A percentile compares a stretch with the other conserved stretches of the same genome.
phyloP scores from a whole-genome alignment of 2,113 vertebrate genomes.

The Neomonachus schauinslandi region DNA sequence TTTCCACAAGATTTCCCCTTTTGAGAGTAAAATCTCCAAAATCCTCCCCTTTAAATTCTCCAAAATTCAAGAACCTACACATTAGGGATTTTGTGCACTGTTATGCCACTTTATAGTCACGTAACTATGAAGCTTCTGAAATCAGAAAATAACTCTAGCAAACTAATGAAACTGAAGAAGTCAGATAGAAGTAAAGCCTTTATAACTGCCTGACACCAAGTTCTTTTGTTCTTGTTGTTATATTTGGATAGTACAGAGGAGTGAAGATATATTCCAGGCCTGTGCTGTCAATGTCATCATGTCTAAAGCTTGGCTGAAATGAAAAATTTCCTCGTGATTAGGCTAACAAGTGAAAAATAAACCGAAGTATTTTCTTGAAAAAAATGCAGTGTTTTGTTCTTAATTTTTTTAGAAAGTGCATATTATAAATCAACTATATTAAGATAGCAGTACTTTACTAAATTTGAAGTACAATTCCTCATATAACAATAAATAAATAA shows the following conservation, averaged over 20 bases:
- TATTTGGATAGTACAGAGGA: background rate
- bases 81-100: background rate
- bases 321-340: background rate
- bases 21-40: background rate
- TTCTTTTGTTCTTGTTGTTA: background rate
- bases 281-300: background rate
- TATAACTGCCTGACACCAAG: background rate
- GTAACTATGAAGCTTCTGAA: background rate
- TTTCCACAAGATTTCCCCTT: background rate
- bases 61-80: constrained; percentile 1
- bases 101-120: background rate
- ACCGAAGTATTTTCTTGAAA: background rate
- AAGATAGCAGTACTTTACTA: background rate
- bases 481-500: background rate
- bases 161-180: background rate
- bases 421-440: background rate
- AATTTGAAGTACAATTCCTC: background rate
- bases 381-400: background rate
- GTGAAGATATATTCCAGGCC: background rate
- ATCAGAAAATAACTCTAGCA: background rate
- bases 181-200: constrained; percentile 3
- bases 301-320: background rate
- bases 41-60: background rate
- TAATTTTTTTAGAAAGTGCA: background rate
- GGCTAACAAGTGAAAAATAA: background rate